These are phyloP conservation scores for Eubucco bourcierii DNA, from an alignment of 2,113 vertebrate species.

Conservation along the genomic window DNA sequence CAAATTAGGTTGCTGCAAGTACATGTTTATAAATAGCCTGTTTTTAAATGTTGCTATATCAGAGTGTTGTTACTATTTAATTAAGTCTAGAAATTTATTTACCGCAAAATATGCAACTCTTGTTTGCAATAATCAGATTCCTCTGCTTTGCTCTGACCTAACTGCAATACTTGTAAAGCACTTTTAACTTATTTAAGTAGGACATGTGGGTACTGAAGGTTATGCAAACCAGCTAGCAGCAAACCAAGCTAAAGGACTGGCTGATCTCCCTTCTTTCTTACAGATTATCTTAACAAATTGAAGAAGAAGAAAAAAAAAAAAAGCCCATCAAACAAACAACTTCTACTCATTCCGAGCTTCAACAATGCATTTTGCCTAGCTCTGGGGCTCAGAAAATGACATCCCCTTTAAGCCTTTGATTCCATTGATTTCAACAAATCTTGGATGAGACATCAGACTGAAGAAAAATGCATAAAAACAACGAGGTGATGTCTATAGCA, in stretches of 20 bases:
- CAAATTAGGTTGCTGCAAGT: background rate
- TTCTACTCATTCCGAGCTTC: background rate
- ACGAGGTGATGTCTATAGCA: background rate
- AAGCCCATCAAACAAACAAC: background rate
- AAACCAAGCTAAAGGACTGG: background rate
- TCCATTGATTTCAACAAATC: background rate
- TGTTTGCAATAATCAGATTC: background rate
- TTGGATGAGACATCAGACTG: background rate
- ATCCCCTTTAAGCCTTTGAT: background rate
- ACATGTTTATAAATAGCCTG: background rate
- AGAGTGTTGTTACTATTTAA: background rate
- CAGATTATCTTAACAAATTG: background rate
- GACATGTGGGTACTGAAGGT: background rate
- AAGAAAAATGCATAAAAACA: slow-evolving; percentile 25
- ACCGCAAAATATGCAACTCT: background rate
- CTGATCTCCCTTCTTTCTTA: background rate
- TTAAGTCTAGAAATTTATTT: slow-evolving; percentile 1
- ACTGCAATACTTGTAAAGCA: background rate
- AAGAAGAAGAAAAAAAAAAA: background rate
- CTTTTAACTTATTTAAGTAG: background rate
- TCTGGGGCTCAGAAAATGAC: background rate
- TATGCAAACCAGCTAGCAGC: background rate
- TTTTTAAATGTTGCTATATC: background rate
- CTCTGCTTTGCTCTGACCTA: background rate
- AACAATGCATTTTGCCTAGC: background rate